A percentile compares a stretch with the other conserved stretches of the same genome.
Conservation (phyloP, 2,797 vertebrate species). For the Scyliorhinus canicula region DNA sequence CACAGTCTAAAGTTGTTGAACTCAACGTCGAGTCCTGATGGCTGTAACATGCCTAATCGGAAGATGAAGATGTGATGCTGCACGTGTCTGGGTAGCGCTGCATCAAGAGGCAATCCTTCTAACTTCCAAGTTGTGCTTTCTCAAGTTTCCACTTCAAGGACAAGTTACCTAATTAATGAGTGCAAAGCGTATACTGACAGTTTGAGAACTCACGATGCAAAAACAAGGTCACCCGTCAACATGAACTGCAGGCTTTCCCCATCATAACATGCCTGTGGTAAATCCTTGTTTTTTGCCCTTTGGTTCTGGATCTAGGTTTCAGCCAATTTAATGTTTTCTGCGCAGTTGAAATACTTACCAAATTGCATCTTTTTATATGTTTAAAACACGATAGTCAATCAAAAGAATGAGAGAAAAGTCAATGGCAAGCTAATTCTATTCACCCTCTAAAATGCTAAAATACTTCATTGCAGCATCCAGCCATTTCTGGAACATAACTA, state of each 20-base stretch:
- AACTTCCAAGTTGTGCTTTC: background rate
- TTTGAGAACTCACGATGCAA: constrained; percentile 20
- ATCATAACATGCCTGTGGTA: background rate
- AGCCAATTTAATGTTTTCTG: background rate
- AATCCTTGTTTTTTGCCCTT: background rate
- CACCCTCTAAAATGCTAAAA: background rate
- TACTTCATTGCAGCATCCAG: background rate
- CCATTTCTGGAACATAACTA: background rate
- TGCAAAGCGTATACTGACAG: background rate
- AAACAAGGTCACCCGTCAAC: constrained; percentile 18
- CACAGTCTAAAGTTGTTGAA: too few relatives aligned
- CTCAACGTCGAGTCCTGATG: too few relatives aligned
- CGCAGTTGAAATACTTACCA: background rate
- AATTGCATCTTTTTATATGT: background rate
- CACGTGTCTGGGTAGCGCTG: background rate
- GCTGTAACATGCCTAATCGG: too few relatives aligned
- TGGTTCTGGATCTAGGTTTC: background rate
- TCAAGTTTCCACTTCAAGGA: background rate
- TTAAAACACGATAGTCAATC: background rate
- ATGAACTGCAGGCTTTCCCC: background rate
- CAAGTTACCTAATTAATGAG: constrained; percentile 22
- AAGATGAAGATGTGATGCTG: too few relatives aligned
- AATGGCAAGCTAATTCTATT: background rate
- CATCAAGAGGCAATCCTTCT: background rate
- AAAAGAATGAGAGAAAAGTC: background rate